These are phyloP conservation scores for Lordiphosa mommai DNA, from an alignment of 1,140 invertebrate genomes.

Conservation along the genomic window DNA sequence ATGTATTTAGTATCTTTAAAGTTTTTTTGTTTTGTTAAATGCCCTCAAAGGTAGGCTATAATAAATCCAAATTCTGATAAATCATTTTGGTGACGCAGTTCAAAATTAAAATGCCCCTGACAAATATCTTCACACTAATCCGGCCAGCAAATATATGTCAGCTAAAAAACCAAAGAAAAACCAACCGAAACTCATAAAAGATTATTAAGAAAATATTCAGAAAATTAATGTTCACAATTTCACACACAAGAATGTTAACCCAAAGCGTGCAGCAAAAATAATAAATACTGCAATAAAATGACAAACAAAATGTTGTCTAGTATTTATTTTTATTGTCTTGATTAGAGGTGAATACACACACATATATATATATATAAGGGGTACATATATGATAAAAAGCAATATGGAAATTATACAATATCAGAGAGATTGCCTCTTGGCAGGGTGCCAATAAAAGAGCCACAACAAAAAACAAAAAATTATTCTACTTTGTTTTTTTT, in stretches of 20 bases:
- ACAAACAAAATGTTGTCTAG: slow-evolving; percentile 22
- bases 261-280: slow-evolving; percentile 23
- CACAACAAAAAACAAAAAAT: slow-evolving; percentile 52
- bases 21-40: background rate
- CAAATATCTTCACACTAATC: slow-evolving; percentile 8
- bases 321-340: slow-evolving; percentile 71
- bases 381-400: slow-evolving; percentile 1
- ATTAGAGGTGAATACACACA: slow-evolving; percentile 24
- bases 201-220: slow-evolving; percentile 8
- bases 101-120: slow-evolving; percentile 4
- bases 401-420: slow-evolving; percentile 68
- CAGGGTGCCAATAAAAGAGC: slow-evolving; percentile 53
- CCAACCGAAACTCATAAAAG: slow-evolving; percentile 24
- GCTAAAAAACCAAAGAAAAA: slow-evolving; percentile 19
- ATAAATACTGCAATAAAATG: slow-evolving; percentile 49
- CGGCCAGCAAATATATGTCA: slow-evolving; percentile 40
- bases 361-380: slow-evolving; percentile 26
- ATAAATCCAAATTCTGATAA: background rate
- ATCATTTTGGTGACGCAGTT: slow-evolving; percentile 5
- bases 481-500: too few species aligned
- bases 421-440: slow-evolving; percentile 53
- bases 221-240: slow-evolving; percentile 39
- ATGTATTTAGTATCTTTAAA: background rate
- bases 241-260: slow-evolving; percentile 28
- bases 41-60: background rate